Conservation (phyloP, 2,888 invertebrate species). For the Drosophila pullipes region DNA sequence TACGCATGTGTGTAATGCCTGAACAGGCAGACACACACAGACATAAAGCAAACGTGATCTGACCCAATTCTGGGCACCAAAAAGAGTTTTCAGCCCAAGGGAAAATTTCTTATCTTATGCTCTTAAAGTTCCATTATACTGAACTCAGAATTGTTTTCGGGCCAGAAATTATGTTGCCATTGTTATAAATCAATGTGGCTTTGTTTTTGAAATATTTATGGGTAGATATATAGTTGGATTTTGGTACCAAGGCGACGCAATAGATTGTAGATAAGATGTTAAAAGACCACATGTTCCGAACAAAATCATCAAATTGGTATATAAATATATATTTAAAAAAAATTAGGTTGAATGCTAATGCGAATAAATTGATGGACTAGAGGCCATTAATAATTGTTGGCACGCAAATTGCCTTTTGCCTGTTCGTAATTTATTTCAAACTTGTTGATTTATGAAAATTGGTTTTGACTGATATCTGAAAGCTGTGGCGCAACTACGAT, state of each 20-base stretch:
- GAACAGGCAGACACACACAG: conserved; percentile 1
- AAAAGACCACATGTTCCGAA: neutral
- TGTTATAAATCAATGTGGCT: conserved; percentile 18
- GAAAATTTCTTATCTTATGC: conserved; percentile 9
- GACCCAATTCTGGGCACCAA: conserved; percentile 13
- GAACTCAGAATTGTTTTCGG: neutral
- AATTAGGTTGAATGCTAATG: conserved; percentile 19
- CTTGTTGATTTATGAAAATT: conserved; percentile 29
- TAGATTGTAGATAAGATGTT: neutral
- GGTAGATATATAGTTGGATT: neutral
- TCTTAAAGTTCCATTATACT: conserved; percentile 12
- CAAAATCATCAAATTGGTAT: conserved; percentile 4
- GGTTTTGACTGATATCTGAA: conserved; percentile 17
- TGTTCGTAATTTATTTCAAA: conserved; percentile 11
- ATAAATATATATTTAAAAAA: conserved; percentile 18
- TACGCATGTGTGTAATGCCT: conserved; percentile 3
- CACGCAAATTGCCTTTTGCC: conserved; percentile 11
- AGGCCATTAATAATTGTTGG: neutral
- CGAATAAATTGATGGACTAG: conserved; percentile 6
- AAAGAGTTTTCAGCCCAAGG: conserved; percentile 6
- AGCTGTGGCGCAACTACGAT: conserved; percentile 6
- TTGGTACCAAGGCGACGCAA: neutral
- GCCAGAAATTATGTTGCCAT: conserved; percentile 5
- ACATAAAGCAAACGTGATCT: conserved; percentile 11
- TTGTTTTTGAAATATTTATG: conserved; percentile 6